Conservation (phyloP, 2,888 invertebrate species). For the Ellobium chinense region DNA sequence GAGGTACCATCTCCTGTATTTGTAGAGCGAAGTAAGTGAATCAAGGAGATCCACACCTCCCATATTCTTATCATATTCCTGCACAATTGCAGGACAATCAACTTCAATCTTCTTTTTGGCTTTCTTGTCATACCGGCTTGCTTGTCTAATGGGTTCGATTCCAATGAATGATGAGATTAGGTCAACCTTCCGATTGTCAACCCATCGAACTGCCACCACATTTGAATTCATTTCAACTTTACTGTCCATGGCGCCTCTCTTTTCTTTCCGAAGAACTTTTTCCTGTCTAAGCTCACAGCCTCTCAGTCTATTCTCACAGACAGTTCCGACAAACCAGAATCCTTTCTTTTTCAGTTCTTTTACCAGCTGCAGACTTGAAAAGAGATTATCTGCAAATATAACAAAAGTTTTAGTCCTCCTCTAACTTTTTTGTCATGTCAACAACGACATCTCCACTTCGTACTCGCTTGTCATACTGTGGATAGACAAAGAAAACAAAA, state of each 20-base stretch:
- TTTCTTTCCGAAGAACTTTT: slow-evolving; percentile 50
- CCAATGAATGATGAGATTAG: slow-evolving; percentile 50
- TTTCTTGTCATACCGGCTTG: slow-evolving; percentile 29
- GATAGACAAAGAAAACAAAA: too few species aligned
- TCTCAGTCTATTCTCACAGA: slow-evolving; percentile 40
- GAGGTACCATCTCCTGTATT: slow-evolving; percentile 46
- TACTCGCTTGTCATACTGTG: too few species aligned
- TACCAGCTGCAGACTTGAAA: slow-evolving; percentile 28
- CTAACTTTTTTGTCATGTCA: background rate
- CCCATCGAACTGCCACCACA: slow-evolving; percentile 52
- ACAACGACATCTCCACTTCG: slow-evolving; percentile 32
- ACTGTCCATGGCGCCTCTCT: slow-evolving; percentile 48
- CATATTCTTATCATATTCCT: slow-evolving; percentile 45
- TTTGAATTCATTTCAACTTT: slow-evolving; percentile 45
- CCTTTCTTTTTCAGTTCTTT: slow-evolving; percentile 26
- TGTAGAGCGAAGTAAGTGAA: slow-evolving; percentile 32
- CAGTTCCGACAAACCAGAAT: slow-evolving; percentile 41
- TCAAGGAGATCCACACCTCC: slow-evolving; percentile 44
- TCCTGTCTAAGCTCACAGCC: slow-evolving; percentile 49
- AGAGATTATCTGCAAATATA: slow-evolving; percentile 43
- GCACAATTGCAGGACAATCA: slow-evolving; percentile 33
- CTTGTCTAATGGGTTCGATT: slow-evolving; percentile 36
- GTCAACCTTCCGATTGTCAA: slow-evolving; percentile 53
- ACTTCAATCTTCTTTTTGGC: slow-evolving; percentile 27
- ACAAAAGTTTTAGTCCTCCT: slow-evolving; percentile 29